Base-by-base conservation (phyloP, 2,797 vertebrate genomes). In the Acipenser transmontanus region DNA sequence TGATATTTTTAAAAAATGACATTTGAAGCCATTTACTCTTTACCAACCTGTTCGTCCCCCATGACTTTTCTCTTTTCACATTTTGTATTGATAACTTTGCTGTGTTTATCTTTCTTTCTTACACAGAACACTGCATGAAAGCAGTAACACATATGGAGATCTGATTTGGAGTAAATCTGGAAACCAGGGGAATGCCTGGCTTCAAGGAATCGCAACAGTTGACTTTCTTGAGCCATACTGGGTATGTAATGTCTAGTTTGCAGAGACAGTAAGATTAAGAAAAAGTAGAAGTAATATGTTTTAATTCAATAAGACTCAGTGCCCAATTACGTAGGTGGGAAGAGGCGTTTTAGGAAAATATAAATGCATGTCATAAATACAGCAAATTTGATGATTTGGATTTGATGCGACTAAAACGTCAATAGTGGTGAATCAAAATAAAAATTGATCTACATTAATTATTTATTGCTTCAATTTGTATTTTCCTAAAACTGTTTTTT, bases 141-240 rank as follows among this genome's bases (percentile, higher is more conserved):
- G 13, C 13, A 6, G 54, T 12, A 10, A 9, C 54, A 57, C 11
- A 57, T n/a, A 12, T 57, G 54, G 54, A 57, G 6, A 11, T 57
- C 12, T 57, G 54, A n/a, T 57, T 57, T 57, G 54, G 54, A 57
- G 54, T 11, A 57, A 57, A 57, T 57, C 54, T 57, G 54, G 54
- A 4, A 57, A 7, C 14, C 54, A 57, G 12, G 12, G 54, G 54
- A 57, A 57, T 13, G 14, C 9, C 12, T 57, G 54, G 54, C 2
- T n/a, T 57, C 6, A 57, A 13, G 54, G 9, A 11, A 57, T 13
- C 11, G 54, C 14, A 7, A 57, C 54, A 6, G 54, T 57, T 11
- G 54, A 57, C 54, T 57, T 57, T 11, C n/a, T 11, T 11, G 54
- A 57, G 12, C 54, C 54, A 57, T 57, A 57, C 54, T 57, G 54